Conservation (phyloP, 1,140 invertebrate species). For the Akabosia matsudoensis region DNA sequence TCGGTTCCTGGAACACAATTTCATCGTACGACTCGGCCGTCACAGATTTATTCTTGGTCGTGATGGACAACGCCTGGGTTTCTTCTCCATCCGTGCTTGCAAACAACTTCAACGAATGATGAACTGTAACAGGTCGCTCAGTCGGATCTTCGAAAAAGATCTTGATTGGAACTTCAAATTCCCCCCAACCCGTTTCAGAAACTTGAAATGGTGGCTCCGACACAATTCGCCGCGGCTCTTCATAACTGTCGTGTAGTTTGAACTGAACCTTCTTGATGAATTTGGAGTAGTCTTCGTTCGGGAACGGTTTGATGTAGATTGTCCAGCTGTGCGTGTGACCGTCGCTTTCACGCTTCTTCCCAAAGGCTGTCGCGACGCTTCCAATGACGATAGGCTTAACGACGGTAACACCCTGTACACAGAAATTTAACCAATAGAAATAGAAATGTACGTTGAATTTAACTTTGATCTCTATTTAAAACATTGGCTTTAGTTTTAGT, state of each 20-base stretch:
- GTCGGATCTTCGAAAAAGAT: slow-evolving; percentile 97
- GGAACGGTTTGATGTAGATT: slow-evolving; percentile 94
- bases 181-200: slow-evolving; percentile 98
- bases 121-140: slow-evolving; percentile 90
- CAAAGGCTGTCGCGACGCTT: slow-evolving; percentile 91
- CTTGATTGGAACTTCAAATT: slow-evolving; percentile 98
- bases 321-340: slow-evolving; percentile 99
- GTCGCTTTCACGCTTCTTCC: slow-evolving; percentile 94
- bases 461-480: too few relatives aligned
- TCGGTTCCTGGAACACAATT: slow-evolving; percentile 94
- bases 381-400: slow-evolving; percentile 97
- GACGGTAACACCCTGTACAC: slow-evolving; percentile 75
- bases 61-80: slow-evolving; percentile 61
- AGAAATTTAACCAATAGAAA: background rate
- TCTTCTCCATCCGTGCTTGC: slow-evolving; percentile 54
- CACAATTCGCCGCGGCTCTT: slow-evolving; percentile 87
- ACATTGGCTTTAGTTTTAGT: too few relatives aligned
- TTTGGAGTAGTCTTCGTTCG: slow-evolving; percentile 87
- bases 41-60: slow-evolving; percentile 70
- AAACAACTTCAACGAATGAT: slow-evolving; percentile 94
- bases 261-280: slow-evolving; percentile 98
- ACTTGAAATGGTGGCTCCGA: slow-evolving; percentile 92
- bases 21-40: slow-evolving; percentile 96
- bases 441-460: background rate
- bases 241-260: slow-evolving; percentile 95